phyloP scores from a whole-genome alignment of 1,140 invertebrate genomes.

The Homalodisca vitripennis region DNA sequence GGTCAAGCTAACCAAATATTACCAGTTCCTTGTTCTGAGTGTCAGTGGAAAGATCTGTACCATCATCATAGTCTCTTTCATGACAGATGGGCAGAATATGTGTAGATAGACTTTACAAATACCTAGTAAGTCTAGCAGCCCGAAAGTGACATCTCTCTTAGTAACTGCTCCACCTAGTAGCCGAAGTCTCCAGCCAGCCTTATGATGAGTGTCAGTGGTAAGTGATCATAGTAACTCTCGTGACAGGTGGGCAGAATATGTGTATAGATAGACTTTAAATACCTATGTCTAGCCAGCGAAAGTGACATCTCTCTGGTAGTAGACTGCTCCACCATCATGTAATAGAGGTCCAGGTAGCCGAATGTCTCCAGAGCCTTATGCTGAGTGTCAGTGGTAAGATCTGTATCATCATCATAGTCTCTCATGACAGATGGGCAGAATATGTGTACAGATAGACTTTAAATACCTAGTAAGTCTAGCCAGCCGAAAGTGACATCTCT shows the following conservation, averaged over 20 bases:
- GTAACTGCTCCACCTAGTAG: constrained; percentile 41
- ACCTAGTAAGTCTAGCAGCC: constrained; percentile 43
- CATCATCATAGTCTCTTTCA: constrained; percentile 40
- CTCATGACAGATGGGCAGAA: constrained; percentile 42
- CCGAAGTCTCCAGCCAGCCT: no score
- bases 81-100: constrained; percentile 42
- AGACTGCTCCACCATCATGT: no score
- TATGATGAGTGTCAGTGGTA: constrained; percentile 35
- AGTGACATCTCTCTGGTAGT: no score
- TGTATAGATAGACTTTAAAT: no score
- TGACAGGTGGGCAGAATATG: constrained; percentile 42
- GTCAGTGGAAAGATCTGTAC: constrained; percentile 37
- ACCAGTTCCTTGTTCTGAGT: constrained; percentile 33
- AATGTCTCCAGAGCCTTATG: constrained; percentile 33
- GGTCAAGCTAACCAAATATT: constrained; percentile 39
- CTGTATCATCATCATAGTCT: constrained; percentile 39
- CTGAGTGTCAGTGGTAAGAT: constrained; percentile 35
- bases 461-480: constrained; percentile 43
- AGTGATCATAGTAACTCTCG: constrained; percentile 40
- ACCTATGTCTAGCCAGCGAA: constrained; percentile 43
- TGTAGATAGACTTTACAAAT: no score
- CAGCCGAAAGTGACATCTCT: constrained; percentile 43
- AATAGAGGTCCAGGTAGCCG: constrained; percentile 42
- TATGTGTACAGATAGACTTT: constrained; percentile 40
- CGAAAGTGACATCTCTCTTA: constrained; percentile 42